Percentiles rank a stretch among this genome's conserved stretches.
Evolutionary conservation across 1,140 invertebrate species (phyloP).

Genomic region (Brachionus plicatilis): DNA sequence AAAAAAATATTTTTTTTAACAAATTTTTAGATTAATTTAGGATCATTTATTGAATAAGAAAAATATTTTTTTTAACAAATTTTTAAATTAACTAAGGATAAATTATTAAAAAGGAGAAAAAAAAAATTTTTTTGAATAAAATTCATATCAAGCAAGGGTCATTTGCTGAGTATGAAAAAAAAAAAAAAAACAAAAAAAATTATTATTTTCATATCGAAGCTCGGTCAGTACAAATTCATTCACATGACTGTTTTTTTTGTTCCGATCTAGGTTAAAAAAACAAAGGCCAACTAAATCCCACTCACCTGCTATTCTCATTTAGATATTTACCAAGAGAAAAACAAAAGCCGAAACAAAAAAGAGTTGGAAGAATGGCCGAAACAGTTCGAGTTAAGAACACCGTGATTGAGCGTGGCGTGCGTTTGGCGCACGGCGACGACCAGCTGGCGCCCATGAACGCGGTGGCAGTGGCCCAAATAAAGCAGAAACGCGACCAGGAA

Average conservation of each 20-base stretch:
- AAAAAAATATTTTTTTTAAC: too few relatives aligned
- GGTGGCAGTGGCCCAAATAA: not conserved
- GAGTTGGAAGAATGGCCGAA: conserved; percentile 8
- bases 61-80: too few relatives aligned
- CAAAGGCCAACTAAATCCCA: not conserved
- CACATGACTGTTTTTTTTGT: not conserved
- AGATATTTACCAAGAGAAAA: not conserved
- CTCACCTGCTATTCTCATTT: not conserved
- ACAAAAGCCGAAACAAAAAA: not conserved
- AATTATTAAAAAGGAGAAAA: too few relatives aligned
- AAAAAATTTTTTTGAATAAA: not conserved
- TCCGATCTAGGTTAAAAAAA: not conserved
- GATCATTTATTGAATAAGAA: too few relatives aligned
- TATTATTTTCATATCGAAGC: not conserved
- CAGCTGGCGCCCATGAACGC: not conserved
- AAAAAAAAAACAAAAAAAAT: too few relatives aligned
- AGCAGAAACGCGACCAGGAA: conserved; percentile 35
- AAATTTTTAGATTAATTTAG: too few relatives aligned
- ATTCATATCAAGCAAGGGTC: not conserved
- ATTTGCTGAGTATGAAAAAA: not conserved
- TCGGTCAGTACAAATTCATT: not conserved
- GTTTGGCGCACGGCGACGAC: conserved; percentile 8
- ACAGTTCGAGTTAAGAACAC: conserved; percentile 15
- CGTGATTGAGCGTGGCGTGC: conserved; percentile 17
- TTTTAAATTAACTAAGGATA: too few relatives aligned